phyloP scores from a whole-genome alignment of 2,113 vertebrate genomes.

The Perca flavescens region DNA sequence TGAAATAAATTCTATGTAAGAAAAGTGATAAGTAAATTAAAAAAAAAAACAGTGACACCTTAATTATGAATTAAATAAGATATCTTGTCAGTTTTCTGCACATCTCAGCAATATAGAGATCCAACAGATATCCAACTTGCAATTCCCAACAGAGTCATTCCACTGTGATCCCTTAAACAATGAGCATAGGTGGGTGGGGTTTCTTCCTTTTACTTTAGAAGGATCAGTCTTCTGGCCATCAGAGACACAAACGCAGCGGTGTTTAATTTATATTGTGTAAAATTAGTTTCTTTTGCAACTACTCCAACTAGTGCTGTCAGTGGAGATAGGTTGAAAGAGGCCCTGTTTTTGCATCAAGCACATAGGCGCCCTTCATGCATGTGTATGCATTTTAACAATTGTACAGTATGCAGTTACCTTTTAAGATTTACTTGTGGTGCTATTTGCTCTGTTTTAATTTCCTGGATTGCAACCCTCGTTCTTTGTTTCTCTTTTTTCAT shows the following conservation, averaged over 20 bases:
- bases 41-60: background rate
- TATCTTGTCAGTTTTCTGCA: background rate
- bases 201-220: constrained; percentile 20
- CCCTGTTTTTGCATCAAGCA: background rate
- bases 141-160: background rate
- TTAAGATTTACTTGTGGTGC: constrained; percentile 25
- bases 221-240: background rate
- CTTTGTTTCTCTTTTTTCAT: constrained; percentile 64
- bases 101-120: background rate
- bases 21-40: background rate
- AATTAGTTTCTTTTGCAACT: constrained; percentile 13
- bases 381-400: constrained; percentile 24
- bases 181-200: background rate
- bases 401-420: constrained; percentile 10
- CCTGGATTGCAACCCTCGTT: constrained; percentile 18
- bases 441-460: constrained; percentile 45
- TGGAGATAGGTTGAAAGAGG: background rate
- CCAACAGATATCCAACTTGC: background rate
- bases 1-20: background rate
- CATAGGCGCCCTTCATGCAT: background rate
- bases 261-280: constrained; percentile 9
- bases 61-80: background rate
- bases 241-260: background rate
- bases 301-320: background rate
- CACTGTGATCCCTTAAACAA: background rate